phyloP scores from a whole-genome alignment of 1,140 invertebrate species.

The Drosophila subobscura region DNA sequence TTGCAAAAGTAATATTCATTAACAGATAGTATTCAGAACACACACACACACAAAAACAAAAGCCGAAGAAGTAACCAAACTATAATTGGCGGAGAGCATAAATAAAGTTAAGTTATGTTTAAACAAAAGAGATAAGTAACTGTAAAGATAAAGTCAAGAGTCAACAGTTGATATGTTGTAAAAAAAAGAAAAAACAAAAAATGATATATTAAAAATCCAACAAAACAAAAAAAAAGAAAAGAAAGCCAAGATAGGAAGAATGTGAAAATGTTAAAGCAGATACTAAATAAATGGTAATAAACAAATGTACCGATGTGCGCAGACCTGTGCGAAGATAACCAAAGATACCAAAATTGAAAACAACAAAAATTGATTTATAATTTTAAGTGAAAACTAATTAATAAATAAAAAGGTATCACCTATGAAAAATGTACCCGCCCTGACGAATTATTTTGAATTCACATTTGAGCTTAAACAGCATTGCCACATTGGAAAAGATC shows the following conservation, averaged over 20 bases:
- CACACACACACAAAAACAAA: constrained; percentile 31
- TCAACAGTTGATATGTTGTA: constrained; percentile 82
- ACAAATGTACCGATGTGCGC: constrained; percentile 31
- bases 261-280: constrained; percentile 64
- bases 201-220: constrained; percentile 22
- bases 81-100: constrained; percentile 54
- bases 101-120: constrained; percentile 79
- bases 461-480: background rate
- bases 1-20: constrained; percentile 37
- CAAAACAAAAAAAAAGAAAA: constrained; percentile 29
- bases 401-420: constrained; percentile 78
- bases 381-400: constrained; percentile 79
- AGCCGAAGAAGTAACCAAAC: constrained; percentile 39
- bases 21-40: constrained; percentile 60
- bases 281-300: constrained; percentile 66
- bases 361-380: constrained; percentile 76
- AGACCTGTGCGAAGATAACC: constrained; percentile 64
- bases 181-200: constrained; percentile 55
- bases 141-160: constrained; percentile 75
- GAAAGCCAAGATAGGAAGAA: constrained; percentile 35
- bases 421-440: constrained; percentile 67
- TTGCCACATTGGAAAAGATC: background rate
- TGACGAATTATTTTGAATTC: constrained; percentile 4
- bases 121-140: constrained; percentile 66
- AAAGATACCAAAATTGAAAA: constrained; percentile 73